phyloP scores from a whole-genome alignment of 2,888 invertebrate species.

The Sinodicranocentrus sp. region DNA sequence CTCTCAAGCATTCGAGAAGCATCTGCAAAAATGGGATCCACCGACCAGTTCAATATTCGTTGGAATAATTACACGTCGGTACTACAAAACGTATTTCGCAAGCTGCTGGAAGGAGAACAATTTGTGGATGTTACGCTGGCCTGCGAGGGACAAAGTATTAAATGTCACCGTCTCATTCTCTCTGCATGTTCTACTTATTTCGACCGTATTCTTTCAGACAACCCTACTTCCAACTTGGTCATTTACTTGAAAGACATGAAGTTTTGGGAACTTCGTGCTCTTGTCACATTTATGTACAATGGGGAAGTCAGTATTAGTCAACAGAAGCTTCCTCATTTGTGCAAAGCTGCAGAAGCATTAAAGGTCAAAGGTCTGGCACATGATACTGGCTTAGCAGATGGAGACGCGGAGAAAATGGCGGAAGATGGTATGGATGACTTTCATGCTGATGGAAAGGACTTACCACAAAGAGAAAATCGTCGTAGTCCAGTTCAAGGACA shows the following conservation, averaged over 20 bases:
- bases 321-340: slow-evolving; percentile 88
- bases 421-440: slow-evolving; percentile 70
- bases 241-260: slow-evolving; percentile 90
- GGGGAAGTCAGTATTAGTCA: slow-evolving; percentile 93
- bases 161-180: slow-evolving; percentile 87
- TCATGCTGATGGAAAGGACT: slow-evolving; percentile 52
- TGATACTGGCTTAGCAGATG: slow-evolving; percentile 64
- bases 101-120: slow-evolving; percentile 86
- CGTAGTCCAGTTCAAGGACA: slow-evolving; percentile 32
- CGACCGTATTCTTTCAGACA: slow-evolving; percentile 86
- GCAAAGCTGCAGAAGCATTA: slow-evolving; percentile 90
- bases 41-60: slow-evolving; percentile 80
- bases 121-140: slow-evolving; percentile 94
- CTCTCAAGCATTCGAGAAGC: too few species aligned
- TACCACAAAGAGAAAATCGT: slow-evolving; percentile 21
- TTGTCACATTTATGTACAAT: slow-evolving; percentile 94
- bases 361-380: slow-evolving; percentile 86
- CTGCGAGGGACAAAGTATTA: slow-evolving; percentile 90
- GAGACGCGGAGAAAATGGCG: slow-evolving; percentile 61
- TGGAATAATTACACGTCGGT: slow-evolving; percentile 92
- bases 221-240: slow-evolving; percentile 83
- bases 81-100: slow-evolving; percentile 87
- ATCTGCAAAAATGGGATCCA: slow-evolving; percentile 43
- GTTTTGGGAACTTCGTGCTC: slow-evolving; percentile 90
- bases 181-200: slow-evolving; percentile 92